Evolutionary conservation across 2,113 vertebrate species (phyloP), one percentile per base, ranked within the genome.

Genomic region (Oplegnathus fasciatus): DNA sequence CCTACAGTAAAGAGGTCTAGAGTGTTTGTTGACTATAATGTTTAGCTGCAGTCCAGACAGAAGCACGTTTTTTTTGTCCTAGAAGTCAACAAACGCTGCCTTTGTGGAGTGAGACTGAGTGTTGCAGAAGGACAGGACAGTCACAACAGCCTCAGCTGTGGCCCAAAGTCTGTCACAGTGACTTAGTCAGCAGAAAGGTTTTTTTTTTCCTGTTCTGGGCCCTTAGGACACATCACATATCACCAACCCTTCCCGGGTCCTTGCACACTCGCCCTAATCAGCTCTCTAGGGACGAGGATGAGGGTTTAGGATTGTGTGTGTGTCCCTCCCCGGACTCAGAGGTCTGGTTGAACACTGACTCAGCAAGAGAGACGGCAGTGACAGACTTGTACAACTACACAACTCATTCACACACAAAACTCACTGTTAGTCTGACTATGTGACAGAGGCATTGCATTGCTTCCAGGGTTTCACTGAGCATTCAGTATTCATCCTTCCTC

Each of bases 211-310:
- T 50, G 60, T 75, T 24, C 72, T 32, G 22, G 72, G 64, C 73
- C 85, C 54, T 52, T 4, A 78, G 64, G 86, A 68, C 83, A 80
- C 34, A 50, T 22, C 78, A 70, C 75, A 57, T 13, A 69, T 40
- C 55, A 61, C 22, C 37, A 28, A 9, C 9, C 3, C 40, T 52
- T 57, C 46, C 54, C 11, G 6, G 69, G 80, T 74, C 66, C 69
- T 24, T 57, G 54, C 65, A 65, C 78, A 80, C 67, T 78, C 24
- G 8, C 30, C 58, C 77, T 89, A 89, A 91, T 88, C 86, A 87
- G 82, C 73, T 84, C 84, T 75, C 3, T 0, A 3, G 84, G 69
- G 88, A 85, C 32, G 2, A 30, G 65, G 44, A 57, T 20, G 55
- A 68, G 15, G 71, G 28, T 72, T 81, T 57, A 18, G 22, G 62